Base-by-base conservation (phyloP, 2,113 vertebrate genomes). In the Emydocephalus ijimae region DNA sequence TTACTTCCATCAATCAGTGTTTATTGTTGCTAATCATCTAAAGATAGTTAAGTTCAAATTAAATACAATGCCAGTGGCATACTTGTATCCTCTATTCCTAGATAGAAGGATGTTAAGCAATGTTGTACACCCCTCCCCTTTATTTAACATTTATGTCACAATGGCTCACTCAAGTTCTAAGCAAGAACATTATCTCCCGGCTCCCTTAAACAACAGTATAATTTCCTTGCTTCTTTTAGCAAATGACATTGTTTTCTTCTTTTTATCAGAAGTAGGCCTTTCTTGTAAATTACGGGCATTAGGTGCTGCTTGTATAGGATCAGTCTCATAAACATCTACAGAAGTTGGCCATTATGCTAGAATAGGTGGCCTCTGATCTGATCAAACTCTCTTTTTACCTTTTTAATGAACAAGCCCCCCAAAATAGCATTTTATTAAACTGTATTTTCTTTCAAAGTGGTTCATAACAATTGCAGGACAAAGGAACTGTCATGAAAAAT, bases 361-460 rank as follows among this genome's bases (percentile, higher is more conserved):
- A 81, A 21, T 43, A 81, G 18, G 34, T 39, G 34, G 18, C 18
- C 34, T 81, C 34, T 81, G 74, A 81, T 81, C 74, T 39, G 20
- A 81, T 81, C 74, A 20, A 39, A 21, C 18, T 18, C n/a, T 39
- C 5, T 81, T 81, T 39, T 81, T 81, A 81, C 34, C 69, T 81
- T 81, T 81, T 39, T 39, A 39, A 81, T 81, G 15, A 43, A 81
- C 74, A 81, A 81, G 21, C 34, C 74, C 18, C 3, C 39, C 39
- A 43, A 43, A 81, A 81, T 81, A 81, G 15, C 74, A 81, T 81
- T 81, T 81, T 81, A 81, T 81, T 81, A 81, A 81, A 39, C 18
- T 21, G 18, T 86, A 61, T 48, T 34, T 94, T 93, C 18, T 39
- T 94, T 94, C 21, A 14, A 52, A 92, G 81, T 23, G 34, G 29